phyloP scores from a whole-genome alignment of 2,888 invertebrate genomes.

The Temnothorax unifasciatus region DNA sequence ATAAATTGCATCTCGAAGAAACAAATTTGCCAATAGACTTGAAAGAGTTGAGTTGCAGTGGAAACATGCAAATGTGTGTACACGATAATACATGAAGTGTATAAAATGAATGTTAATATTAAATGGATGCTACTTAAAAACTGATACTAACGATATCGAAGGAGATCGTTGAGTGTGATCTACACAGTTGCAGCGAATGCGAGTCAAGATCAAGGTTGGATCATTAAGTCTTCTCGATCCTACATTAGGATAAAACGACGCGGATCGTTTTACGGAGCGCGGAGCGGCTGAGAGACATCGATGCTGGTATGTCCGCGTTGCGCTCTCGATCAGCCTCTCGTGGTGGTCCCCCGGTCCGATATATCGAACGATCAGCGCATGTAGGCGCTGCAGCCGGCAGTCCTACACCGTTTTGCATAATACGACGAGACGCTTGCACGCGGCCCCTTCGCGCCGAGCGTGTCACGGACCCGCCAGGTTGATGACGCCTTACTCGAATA shows the following conservation, averaged over 20 bases:
- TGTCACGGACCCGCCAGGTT: slow-evolving; percentile 70
- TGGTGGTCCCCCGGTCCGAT: slow-evolving; percentile 72
- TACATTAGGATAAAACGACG: slow-evolving; percentile 52
- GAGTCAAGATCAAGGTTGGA: slow-evolving; percentile 30
- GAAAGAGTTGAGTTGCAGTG: neutral
- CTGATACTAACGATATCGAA: neutral
- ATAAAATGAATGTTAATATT: neutral
- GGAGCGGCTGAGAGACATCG: slow-evolving; percentile 57
- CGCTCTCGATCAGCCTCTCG: slow-evolving; percentile 65
- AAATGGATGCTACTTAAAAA: neutral
- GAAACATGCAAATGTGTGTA: neutral
- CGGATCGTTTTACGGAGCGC: slow-evolving; percentile 47
- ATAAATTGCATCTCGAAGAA: slow-evolving; percentile 1
- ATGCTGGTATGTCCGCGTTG: slow-evolving; percentile 57
- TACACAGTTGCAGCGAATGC: slow-evolving; percentile 14
- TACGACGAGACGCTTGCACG: slow-evolving; percentile 78
- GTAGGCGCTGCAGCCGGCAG: slow-evolving; percentile 73
- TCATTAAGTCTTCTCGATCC: slow-evolving; percentile 48
- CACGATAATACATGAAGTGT: neutral
- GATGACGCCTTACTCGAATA: slow-evolving; percentile 71
- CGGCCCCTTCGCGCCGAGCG: slow-evolving; percentile 68
- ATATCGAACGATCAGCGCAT: slow-evolving; percentile 74
- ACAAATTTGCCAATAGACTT: neutral
- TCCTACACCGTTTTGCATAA: slow-evolving; percentile 80
- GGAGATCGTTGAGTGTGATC: neutral